Base-by-base conservation (phyloP, 2,888 invertebrate genomes). In the Melanostoma mellinum region DNA sequence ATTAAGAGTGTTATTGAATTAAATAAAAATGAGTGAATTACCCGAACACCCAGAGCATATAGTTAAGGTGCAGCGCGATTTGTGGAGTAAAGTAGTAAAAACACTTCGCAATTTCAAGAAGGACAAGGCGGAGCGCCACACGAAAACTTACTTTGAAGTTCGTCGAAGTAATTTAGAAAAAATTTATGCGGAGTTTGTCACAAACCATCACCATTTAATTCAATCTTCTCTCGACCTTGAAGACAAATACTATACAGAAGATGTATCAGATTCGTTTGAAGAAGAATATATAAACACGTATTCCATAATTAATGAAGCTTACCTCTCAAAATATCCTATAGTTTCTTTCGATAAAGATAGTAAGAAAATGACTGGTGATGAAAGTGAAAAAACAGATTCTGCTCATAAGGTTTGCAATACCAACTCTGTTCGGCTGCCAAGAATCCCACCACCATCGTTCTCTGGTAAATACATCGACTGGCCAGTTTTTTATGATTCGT, bases 391-490 rank as follows among this genome's bases (percentile, higher is more conserved):
- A 20, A 20, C 1, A 36, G 36, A 6, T 3, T n/a, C 10, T 10
- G 30, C n/a, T 36, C 53, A 53, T 36, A 53, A 53, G 10, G 4
- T 8, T 6, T 33, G 8, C 10, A 53, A 53, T 10, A 36, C 53
- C n/a, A 53, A 53, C 8, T n/a, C 68, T 5, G 55, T 68, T 36
- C 36, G 56, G 6, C 30, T 68, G 1, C 38, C 56, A 8, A 68
- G 10, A 36, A 68, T 68, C 55, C 33, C 46, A 6, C 53, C 53
- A 38, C 53, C 55, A 8, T 5, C 55, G n/a, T 68, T 68, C 32
- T 38, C 56, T 1, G 68, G 68, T 10, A 68, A 68, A 68, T 68
- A 56, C 36, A 69, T 35, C 1, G 48, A 69, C 1, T 56, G 56
- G 38, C 56, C 69, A 30, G 33, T 20, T 2, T 69, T 38, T 48